phyloP scores from a whole-genome alignment of 1,140 invertebrate species.

The Ephestia elutella region DNA sequence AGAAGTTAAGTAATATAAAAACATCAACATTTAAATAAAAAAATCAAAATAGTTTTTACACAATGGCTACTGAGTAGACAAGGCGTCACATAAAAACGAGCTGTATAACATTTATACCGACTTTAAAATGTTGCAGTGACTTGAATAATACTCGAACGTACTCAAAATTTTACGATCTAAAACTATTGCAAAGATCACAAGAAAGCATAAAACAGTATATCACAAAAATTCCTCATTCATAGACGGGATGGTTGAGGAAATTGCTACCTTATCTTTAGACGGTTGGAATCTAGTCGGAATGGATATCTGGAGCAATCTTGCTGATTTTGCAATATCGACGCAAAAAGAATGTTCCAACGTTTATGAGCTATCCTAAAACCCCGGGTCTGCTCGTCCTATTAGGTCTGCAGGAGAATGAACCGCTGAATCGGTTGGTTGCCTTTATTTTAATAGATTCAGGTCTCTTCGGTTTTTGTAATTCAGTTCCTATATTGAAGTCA shows the following conservation, averaged over 20 bases:
- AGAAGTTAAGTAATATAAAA: too few relatives aligned
- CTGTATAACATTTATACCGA: neutral
- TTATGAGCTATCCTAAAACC: neutral
- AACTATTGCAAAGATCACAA: conserved; percentile 2
- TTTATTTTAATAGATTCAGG: conserved; percentile 8
- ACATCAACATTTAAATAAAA: too few relatives aligned
- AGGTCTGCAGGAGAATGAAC: neutral
- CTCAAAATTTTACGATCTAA: neutral
- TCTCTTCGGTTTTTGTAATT: conserved; percentile 2
- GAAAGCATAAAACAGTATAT: neutral
- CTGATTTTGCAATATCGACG: conserved; percentile 1
- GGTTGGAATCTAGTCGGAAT: neutral
- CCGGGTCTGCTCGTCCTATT: neutral
- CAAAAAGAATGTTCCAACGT: conserved; percentile 6
- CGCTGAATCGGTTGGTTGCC: neutral
- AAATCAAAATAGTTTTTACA: too few relatives aligned
- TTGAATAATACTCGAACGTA: neutral
- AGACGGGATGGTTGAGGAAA: neutral
- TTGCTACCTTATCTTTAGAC: neutral
- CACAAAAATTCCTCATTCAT: conserved; percentile 2
- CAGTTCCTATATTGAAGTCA: neutral
- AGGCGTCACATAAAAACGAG: conserved; percentile 5
- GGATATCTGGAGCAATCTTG: conserved; percentile 1
- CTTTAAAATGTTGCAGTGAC: conserved; percentile 3
- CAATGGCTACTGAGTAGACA: conserved; percentile 10